phyloP scores from a whole-genome alignment of 2,888 invertebrate species.

The Pristionchus exspectatus region DNA sequence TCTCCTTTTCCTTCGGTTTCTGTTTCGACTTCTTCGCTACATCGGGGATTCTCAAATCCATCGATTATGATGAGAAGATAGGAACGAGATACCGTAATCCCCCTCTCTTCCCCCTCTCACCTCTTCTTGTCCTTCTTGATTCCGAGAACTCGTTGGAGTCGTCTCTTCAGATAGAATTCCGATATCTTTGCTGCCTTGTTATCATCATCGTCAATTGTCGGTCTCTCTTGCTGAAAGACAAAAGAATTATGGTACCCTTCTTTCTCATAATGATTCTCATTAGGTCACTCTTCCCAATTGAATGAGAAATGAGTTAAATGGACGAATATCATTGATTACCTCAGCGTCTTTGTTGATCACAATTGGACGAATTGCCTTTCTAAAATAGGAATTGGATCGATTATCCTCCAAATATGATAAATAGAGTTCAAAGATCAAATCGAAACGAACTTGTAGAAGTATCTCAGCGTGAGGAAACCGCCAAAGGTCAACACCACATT shows the following conservation, averaged over 20 bases:
- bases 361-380: neutral
- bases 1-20: neutral
- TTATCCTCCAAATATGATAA: too few relatives aligned
- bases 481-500: neutral
- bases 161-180: slow-evolving; percentile 3
- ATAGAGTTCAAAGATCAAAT: neutral
- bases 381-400: neutral
- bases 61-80: neutral
- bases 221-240: neutral
- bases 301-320: neutral
- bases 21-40: neutral
- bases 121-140: neutral
- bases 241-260: neutral
- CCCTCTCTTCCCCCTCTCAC: neutral
- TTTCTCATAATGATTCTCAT: neutral
- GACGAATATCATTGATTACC: too few relatives aligned
- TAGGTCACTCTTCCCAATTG: neutral
- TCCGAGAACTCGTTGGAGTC: neutral
- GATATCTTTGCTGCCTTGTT: neutral
- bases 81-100: neutral
- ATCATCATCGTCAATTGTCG: neutral
- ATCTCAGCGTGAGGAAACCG: neutral
- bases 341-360: neutral
- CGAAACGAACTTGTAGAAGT: neutral
- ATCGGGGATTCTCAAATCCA: neutral